Evolutionary conservation across 1,140 invertebrate genomes (phyloP), one percentile per base, ranked within the genome.

Genomic region (Trichonephila clavipes): DNA sequence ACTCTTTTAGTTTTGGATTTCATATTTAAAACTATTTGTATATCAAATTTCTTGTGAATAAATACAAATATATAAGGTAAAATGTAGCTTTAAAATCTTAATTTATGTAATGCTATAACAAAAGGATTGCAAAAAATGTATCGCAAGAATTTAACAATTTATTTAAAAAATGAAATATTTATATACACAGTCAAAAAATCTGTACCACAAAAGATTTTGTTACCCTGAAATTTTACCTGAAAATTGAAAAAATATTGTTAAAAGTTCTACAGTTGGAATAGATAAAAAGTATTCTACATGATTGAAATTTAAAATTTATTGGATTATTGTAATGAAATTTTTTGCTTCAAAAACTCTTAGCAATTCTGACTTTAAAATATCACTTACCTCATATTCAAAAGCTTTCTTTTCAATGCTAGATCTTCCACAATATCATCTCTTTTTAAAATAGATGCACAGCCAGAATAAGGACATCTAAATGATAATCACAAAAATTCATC

Each of bases 391-490:
- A 90, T 51, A n/a, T 16, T 90, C 24, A 81, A 12, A 18, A 90
- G 89, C n/a, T 82, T 82, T 40, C 28, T 62, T 64, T 90, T 90
- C 19, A 82, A 21, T 83, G 77, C 77, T 1, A 90, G 77, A 90
- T 90, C 89, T 44, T 90, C 72, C 10, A 90, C 16, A 21, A 90
- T 62, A 82, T 90, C 89, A 10, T 40, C 59, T 83, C 34, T 82
- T 14, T 14, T 83, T 21, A 90, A 64, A 83, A 21, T 19, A 4
- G 16, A 61, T 10, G 21, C 58, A 44, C 89, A 90, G 19, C 89
- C 89, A 62, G 24, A 61, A 82, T 90, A 82, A 44, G 89, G 89
- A 51, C 89, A 90, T 21, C 89, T 90, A n/a, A 61, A 81, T 59
- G 3, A 61, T 69, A 77, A 69, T 12, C 14, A 58, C 21, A n/a